Base-by-base conservation (phyloP, 2,797 vertebrate species). In the Dermochelys coriacea region DNA sequence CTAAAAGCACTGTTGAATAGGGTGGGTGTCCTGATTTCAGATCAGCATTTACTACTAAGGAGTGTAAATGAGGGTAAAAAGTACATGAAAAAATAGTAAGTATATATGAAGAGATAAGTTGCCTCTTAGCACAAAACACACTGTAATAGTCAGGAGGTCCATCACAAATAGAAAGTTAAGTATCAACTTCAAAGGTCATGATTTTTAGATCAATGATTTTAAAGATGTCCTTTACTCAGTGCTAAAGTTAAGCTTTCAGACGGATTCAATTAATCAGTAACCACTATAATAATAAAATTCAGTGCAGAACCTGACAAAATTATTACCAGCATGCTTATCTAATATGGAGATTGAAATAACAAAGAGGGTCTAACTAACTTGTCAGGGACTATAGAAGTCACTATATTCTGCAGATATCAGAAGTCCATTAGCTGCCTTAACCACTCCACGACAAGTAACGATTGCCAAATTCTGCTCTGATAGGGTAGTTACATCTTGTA, bases 1-100 rank as follows among this genome's bases (percentile, higher is more conserved):
- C 12, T 45, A 90, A 91, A 88, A 89, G 15, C 51, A 77, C 18
- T 85, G 49, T 54, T 80, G n/a, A 80, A 95, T 59, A 94, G 19
- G 15, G 74, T 12, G 18, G 84, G 11, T 64, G 77, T 51, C 49
- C 55, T 78, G 50, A 85, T 90, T 27, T 80, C 37, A 31, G 0
- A 0, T 37, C 4, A 77, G n/a, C 52, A 91, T n/a, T 29, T 15
- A 54, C 29, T 59, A 7, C 83, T 84, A 64, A 34, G 81, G 68
- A 92, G 86, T 86, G 4, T 41, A 52, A 92, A 34, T 34, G 64
- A 89, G 90, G 8, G 50, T 52, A 68, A 84, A 93, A 94, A 61
- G 5, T 6, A 5, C 16, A 52, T 78, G 61, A 83, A 80, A 75
- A 47, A 37, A 41, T 11, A 10, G 2, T 77, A 77, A 80, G 16